phyloP scores from a whole-genome alignment of 2,113 vertebrate genomes.

The Microcebus ravelobensis region DNA sequence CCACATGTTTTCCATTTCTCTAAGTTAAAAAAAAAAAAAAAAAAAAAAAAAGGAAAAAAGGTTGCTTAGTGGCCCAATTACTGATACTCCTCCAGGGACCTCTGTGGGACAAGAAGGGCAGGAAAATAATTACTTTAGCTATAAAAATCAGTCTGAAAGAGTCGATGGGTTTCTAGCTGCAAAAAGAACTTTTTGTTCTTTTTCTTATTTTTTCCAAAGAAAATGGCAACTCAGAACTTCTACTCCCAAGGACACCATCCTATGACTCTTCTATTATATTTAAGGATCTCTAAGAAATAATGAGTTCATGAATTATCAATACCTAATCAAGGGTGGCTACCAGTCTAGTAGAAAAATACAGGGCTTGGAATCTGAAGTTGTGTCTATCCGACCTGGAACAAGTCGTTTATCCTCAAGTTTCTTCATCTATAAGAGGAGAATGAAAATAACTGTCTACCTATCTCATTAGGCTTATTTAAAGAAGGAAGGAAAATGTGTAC shows the following conservation, averaged over 20 bases:
- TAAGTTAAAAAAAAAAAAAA: not conserved
- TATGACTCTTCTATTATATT: not conserved
- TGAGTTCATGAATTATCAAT: not conserved
- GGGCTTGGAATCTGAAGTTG: not conserved
- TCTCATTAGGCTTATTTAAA: not conserved
- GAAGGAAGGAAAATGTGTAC: not conserved
- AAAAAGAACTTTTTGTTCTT: not conserved
- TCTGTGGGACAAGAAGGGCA: not conserved
- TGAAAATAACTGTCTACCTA: not conserved
- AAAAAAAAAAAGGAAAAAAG: not conserved
- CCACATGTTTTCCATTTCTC: not conserved
- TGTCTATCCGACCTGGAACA: not conserved
- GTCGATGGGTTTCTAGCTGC: not conserved
- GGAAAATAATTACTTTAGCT: not conserved
- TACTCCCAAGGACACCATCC: not conserved
- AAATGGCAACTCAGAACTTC: not conserved
- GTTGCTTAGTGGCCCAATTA: not conserved
- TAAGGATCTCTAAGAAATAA: constrained; percentile 30
- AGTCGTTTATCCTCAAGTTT: not conserved
- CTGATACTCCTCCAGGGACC: not conserved
- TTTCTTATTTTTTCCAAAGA: not conserved
- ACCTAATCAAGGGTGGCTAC: not conserved
- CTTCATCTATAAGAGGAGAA: not conserved
- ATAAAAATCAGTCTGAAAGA: not conserved
- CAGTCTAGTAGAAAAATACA: not conserved